phyloP scores from a whole-genome alignment of 37 sponge, comb jelly and placozoan species.

The Cladorhizidae sp. region DNA sequence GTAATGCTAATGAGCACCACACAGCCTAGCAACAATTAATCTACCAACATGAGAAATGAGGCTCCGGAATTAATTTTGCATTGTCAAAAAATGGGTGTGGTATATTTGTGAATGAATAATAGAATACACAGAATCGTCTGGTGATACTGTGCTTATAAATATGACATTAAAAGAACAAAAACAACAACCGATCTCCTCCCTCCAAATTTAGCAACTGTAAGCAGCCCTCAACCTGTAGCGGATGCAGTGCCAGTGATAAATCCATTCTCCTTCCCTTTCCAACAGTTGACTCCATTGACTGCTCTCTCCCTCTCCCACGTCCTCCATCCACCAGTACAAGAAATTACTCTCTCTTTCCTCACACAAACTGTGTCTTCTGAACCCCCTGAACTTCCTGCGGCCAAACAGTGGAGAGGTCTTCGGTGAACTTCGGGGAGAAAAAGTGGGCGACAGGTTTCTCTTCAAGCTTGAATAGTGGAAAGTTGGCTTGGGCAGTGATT shows the following conservation, averaged over 20 bases:
- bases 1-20: too few species aligned
- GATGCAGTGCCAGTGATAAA: slow-evolving; percentile 68
- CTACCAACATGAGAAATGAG: too few species aligned
- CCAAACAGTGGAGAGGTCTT: slow-evolving; percentile 15
- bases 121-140: too few species aligned
- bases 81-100: too few species aligned
- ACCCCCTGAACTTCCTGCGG: neutral
- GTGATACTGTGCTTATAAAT: too few species aligned
- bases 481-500: too few species aligned
- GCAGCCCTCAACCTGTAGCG: slow-evolving; percentile 50
- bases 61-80: too few species aligned
- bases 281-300: slow-evolving; percentile 63
- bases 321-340: slow-evolving; percentile 62
- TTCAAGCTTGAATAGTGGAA: neutral
- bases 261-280: slow-evolving; percentile 60
- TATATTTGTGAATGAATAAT: too few species aligned
- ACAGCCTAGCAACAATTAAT: too few species aligned
- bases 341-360: slow-evolving; percentile 28
- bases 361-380: neutral
- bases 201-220: neutral
- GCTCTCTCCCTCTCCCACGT: slow-evolving; percentile 20
- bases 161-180: neutral
- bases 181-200: neutral
- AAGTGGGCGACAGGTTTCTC: neutral
- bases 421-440: slow-evolving; percentile 29